phyloP scores from a whole-genome alignment of 1,140 invertebrate species.

The Macrocentrus cingulum region DNA sequence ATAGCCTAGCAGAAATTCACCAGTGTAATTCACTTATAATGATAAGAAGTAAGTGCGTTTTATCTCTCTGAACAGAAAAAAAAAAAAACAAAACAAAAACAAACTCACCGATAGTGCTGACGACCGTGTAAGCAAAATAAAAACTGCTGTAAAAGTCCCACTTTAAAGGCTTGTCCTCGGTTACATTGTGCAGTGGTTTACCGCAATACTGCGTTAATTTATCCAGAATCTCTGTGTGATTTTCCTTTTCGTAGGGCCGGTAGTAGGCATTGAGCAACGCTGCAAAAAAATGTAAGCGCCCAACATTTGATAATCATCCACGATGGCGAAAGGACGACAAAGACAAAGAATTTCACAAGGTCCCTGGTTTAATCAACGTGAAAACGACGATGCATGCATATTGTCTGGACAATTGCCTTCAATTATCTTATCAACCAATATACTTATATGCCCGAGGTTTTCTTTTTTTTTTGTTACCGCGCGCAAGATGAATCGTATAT shows the following conservation, averaged over 20 bases:
- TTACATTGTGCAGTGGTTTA: constrained; percentile 66
- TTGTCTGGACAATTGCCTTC: constrained; percentile 43
- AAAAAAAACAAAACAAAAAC: no score
- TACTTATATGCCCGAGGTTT: no score
- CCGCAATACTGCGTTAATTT: constrained; percentile 71
- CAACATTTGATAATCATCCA: no score
- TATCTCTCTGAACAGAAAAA: no score
- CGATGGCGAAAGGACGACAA: background rate
- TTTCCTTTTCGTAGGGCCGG: constrained; percentile 57
- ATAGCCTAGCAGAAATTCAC: constrained; percentile 68
- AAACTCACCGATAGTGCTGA: constrained; percentile 90
- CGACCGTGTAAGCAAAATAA: constrained; percentile 92
- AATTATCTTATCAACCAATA: constrained; percentile 52
- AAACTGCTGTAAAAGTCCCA: constrained; percentile 95
- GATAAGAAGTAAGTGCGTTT: no score
- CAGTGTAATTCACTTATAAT: no score
- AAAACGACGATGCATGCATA: constrained; percentile 27
- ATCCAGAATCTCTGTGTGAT: constrained; percentile 64
- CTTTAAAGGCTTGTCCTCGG: constrained; percentile 61
- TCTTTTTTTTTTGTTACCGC: no score
- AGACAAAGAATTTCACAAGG: no score
- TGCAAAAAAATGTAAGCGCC: constrained; percentile 59
- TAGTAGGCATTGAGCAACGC: constrained; percentile 66
- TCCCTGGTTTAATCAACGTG: constrained; percentile 12
- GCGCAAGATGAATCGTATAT: no score